Conservation (phyloP, 35 echinoderm and acorn worm genomes). For the Heliocidaris erythrogramma region DNA sequence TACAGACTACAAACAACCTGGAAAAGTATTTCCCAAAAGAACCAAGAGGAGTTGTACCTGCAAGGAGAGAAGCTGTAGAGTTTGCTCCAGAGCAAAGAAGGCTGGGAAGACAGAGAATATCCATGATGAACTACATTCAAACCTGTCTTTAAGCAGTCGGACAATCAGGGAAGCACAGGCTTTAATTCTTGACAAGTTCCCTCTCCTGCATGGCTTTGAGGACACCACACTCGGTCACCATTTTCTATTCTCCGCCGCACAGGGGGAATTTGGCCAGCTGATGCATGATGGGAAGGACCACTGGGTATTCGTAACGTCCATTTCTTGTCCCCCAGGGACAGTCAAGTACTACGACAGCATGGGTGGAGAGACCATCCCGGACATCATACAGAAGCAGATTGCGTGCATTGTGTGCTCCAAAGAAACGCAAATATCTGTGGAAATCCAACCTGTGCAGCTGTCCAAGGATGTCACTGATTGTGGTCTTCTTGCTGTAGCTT, state of each 20-base stretch:
- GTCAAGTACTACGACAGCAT: conserved; percentile 30
- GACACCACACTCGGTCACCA: background rate
- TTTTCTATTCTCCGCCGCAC: conserved; percentile 31
- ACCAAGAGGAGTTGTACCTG: background rate
- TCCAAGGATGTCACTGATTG: background rate
- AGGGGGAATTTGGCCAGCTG: conserved; percentile 18
- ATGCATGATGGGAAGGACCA: conserved; percentile 40
- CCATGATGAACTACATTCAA: background rate
- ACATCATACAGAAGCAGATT: conserved; percentile 36
- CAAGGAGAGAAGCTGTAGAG: background rate
- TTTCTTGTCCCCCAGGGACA: background rate
- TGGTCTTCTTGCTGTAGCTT: conserved; percentile 28
- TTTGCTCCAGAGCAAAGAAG: background rate
- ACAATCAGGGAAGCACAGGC: background rate
- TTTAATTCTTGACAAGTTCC: conserved; percentile 23
- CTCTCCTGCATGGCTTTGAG: conserved; percentile 26
- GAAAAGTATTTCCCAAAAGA: background rate
- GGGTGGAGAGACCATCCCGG: background rate
- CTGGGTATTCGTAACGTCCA: conserved; percentile 26
- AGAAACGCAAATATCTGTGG: conserved; percentile 5
- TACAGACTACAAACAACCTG: background rate
- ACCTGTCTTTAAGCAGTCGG: background rate
- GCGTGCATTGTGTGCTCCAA: conserved; percentile 21
- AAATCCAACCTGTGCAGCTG: conserved; percentile 12
- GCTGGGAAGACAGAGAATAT: background rate